These are phyloP conservation scores for Origma solitaria DNA, from an alignment of 2,113 vertebrate species.

Conservation along the genomic window DNA sequence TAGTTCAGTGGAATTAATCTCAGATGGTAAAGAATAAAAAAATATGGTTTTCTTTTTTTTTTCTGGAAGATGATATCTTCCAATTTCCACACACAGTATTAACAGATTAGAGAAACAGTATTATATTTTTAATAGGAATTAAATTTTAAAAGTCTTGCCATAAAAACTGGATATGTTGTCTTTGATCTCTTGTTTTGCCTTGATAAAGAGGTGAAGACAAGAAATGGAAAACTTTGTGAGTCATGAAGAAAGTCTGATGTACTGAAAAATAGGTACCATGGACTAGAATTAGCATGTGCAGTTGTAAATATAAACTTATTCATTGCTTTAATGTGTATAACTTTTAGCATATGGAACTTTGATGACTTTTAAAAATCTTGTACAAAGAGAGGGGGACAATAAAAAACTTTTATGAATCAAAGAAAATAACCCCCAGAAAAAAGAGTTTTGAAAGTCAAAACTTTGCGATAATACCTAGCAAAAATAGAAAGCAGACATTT, in stretches of 20 bases:
- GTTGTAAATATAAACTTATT: background rate
- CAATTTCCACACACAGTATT: background rate
- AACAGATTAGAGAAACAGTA: background rate
- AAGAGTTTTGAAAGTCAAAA: background rate
- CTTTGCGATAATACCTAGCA: background rate
- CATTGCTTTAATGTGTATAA: background rate
- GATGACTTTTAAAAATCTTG: background rate
- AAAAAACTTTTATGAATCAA: background rate
- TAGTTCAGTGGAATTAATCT: constrained; percentile 62
- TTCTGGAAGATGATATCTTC: background rate
- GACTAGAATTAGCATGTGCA: background rate
- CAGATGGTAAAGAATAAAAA: constrained; percentile 20
- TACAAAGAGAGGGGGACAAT: background rate
- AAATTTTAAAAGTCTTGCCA: background rate
- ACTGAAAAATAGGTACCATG: background rate
- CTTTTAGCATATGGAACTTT: rapidly evolving
- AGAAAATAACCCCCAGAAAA: background rate
- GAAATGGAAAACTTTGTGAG: background rate
- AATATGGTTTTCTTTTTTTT: background rate
- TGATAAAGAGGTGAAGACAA: background rate
- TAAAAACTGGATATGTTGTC: background rate
- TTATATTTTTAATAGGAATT: background rate
- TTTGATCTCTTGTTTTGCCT: background rate
- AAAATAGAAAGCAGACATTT: background rate
- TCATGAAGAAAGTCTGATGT: background rate